These are phyloP conservation scores for Tinea trinotella DNA, from an alignment of 2,888 invertebrate species.

Conservation along the genomic window DNA sequence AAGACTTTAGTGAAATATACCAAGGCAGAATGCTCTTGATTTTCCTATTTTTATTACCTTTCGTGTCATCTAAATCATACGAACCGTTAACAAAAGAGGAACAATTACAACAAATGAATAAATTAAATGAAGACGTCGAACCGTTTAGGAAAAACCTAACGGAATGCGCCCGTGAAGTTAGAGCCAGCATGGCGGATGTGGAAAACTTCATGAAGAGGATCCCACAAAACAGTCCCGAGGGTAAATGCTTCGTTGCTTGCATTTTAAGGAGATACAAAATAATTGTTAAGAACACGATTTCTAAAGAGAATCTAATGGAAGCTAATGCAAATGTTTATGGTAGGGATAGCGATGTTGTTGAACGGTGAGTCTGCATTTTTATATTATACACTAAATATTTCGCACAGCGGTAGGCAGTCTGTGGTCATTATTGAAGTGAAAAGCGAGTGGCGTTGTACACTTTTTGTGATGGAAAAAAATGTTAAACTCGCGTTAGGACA, in stretches of 20 bases:
- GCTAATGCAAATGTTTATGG: slow-evolving; percentile 49
- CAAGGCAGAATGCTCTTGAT: not conserved
- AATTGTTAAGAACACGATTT: slow-evolving; percentile 50
- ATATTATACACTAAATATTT: not conserved
- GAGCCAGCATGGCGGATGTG: slow-evolving; percentile 45
- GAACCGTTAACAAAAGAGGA: slow-evolving; percentile 50
- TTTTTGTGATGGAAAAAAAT: no score
- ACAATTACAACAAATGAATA: slow-evolving; percentile 41
- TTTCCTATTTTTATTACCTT: not conserved
- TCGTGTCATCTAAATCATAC: slow-evolving; percentile 31
- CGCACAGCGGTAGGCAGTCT: no score
- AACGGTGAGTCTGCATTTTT: slow-evolving; percentile 1
- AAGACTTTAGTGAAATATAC: no score
- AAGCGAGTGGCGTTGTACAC: no score
- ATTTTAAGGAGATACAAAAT: slow-evolving; percentile 52
- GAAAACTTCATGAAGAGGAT: slow-evolving; percentile 53
- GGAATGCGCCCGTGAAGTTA: slow-evolving; percentile 53
- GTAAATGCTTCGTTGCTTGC: slow-evolving; percentile 62
- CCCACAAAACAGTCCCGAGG: slow-evolving; percentile 46
- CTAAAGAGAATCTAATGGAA: slow-evolving; percentile 39
- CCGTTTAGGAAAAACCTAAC: slow-evolving; percentile 55
- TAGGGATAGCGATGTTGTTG: slow-evolving; percentile 52
- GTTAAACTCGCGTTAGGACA: no score
- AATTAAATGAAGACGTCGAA: slow-evolving; percentile 46
- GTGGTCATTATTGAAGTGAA: no score